Evolutionary conservation across 2,113 vertebrate species (phyloP), one percentile per base, ranked within the genome.

Genomic region (Bufo bufo): DNA sequence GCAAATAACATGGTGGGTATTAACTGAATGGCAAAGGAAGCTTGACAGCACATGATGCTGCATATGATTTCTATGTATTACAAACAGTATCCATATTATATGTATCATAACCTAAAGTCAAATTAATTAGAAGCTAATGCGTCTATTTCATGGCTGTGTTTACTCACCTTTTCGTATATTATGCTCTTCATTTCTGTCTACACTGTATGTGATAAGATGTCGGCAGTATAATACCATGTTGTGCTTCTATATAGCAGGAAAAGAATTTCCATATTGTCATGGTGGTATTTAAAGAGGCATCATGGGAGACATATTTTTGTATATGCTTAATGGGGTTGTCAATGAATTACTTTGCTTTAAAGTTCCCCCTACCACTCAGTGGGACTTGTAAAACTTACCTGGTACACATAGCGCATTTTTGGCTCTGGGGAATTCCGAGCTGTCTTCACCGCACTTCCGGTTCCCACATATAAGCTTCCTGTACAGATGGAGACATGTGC

Each of bases 1-100:
- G 58, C 20, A 83, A 66, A 83, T 77, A 77, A 65, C n/a, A 78
- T 47, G 33, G n/a, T 58, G 10, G 61, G 43, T 61, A 52, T 87
- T 12, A 43, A 75, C 19, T 33, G 49, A 77, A 54, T n/a, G 66
- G 74, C 19, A 86, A 80, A 56, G 54, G 52, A 58, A 59, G 20
- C n/a, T 20, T 81, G 86, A 71, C 77, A 71, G n/a, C 56, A 16
- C 50, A 56, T 80, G 14, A 66, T 52, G 33, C 19, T 16, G 3
- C 20, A 50, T 23, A 14, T 50, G 6, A 65, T 82, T 82, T 82
- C 66, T 49, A 50, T n/a, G 50, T 69, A 69, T 23, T 63, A 52
- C 19, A 50, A 69, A 19, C 61, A 66, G 61, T 11, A 69, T 16
- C n/a, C 19, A 49, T n/a, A 33, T 33, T 33, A 33, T 33, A 33